Evolutionary conservation across 1,140 invertebrate genomes (phyloP).

Genomic region (Cherax quadricarinatus): DNA sequence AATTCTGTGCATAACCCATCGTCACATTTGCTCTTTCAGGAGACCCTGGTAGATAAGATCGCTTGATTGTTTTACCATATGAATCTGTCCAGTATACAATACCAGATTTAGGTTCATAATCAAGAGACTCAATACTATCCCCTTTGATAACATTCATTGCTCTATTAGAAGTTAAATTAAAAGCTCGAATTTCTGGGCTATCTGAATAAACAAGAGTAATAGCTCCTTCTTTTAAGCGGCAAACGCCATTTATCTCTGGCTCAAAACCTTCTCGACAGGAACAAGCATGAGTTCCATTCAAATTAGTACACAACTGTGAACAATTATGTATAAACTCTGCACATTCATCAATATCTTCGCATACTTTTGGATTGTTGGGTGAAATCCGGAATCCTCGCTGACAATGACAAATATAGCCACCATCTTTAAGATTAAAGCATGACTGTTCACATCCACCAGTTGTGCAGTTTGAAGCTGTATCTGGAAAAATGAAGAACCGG

Average conservation of each 20-base stretch:
- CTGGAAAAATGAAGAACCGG: conserved; percentile 73
- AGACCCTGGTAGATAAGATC: conserved; percentile 92
- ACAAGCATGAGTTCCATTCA: conserved; percentile 95
- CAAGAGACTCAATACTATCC: conserved; percentile 91
- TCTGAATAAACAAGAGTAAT: conserved; percentile 80
- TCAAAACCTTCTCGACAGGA: conserved; percentile 90
- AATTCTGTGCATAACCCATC: conserved; percentile 89
- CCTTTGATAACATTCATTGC: conserved; percentile 87
- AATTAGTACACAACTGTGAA: conserved; percentile 93
- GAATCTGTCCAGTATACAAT: conserved; percentile 96
- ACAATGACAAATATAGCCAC: conserved; percentile 93
- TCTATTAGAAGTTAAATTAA: conserved; percentile 82
- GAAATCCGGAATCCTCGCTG: conserved; percentile 90
- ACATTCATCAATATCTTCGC: conserved; percentile 91
- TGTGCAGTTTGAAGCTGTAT: conserved; percentile 85
- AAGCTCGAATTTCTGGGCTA: conserved; percentile 90
- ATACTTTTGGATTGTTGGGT: conserved; percentile 77
- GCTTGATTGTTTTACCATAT: conserved; percentile 91
- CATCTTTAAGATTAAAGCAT: conserved; percentile 88
- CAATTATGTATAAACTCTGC: conserved; percentile 88
- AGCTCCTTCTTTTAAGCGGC: conserved; percentile 81
- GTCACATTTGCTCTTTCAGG: conserved; percentile 81
- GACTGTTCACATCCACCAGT: conserved; percentile 95
- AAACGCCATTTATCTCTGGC: conserved; percentile 87
- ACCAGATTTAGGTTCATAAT: conserved; percentile 87